Base-by-base conservation (phyloP, 2,113 vertebrate species). In the Oceanodroma tethys region DNA sequence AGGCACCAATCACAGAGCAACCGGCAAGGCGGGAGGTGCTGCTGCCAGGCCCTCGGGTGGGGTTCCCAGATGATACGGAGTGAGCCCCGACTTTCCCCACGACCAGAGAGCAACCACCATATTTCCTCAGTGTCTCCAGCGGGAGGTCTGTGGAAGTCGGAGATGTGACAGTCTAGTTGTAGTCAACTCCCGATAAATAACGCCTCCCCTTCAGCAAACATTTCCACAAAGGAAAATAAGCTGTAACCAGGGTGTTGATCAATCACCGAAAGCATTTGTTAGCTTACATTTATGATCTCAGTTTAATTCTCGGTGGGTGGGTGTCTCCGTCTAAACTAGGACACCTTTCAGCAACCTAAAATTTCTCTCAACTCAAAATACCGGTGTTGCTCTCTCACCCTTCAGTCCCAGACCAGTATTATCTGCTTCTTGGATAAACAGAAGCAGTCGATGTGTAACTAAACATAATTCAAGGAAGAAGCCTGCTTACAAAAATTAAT, bases 261-360 rank as follows among this genome's bases (percentile, higher is more conserved):
- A 30, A 90, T 81, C 92, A 70, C 18, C 50, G 71, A 76, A 91
- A 84, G 52, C 13, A 14, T 78, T 76, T 81, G 36, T 66, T 74
- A 90, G 23, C n/a, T 80, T 74, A 66, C 16, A 42, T 92, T 71
- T 86, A 62, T 22, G n/a, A 91, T 94, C 91, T 78, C 74, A 56
- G 38, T 80, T 95, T 89, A 60, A 90, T 87, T 86, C 63, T 38
- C 7, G 3, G 91, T 88, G 66, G 81, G 89, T 85, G 58, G 73
- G 26, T 85, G 74, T 62, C 81, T 89, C 66, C 6, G 1, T 85
- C 81, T 91, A 90, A 95, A 95, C 73, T 66, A 94, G 84, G 62
- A 72, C 79, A 67, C n/a, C 23, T 93, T 85, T 75, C 87, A 70
- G 84, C 58, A 70, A 81, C 42, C n/a, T 82, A 55, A 91, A 91